Conservation (phyloP, 2,113 vertebrate genomes). For the Lagopus leucura region DNA sequence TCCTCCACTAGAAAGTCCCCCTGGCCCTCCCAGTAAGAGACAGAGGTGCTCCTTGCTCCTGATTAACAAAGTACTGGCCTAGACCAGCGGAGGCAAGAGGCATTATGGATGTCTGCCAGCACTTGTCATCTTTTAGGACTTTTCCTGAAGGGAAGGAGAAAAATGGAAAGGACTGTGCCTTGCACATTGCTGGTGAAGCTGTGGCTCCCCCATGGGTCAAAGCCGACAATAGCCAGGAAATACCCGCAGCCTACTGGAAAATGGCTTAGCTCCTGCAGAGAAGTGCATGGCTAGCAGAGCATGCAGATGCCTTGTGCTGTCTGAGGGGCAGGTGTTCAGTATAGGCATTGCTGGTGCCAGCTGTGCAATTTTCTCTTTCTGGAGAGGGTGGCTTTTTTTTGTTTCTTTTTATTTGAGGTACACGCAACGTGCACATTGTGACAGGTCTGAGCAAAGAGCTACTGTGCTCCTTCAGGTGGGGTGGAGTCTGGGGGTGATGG, state of each 20-base stretch:
- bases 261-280: background rate
- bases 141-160: background rate
- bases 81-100: background rate
- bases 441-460: conserved; percentile 70
- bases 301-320: background rate
- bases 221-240: background rate
- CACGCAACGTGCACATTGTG: conserved; percentile 49
- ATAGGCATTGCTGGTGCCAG: conserved; percentile 65
- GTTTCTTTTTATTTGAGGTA: conserved; percentile 25
- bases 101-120: background rate
- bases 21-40: background rate
- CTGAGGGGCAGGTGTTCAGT: background rate
- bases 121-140: background rate
- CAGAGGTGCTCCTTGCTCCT: background rate
- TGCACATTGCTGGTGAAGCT: background rate
- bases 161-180: background rate
- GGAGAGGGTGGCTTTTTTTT: background rate
- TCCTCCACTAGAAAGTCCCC: background rate
- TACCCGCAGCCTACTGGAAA: background rate
- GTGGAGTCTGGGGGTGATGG: conserved; percentile 1
- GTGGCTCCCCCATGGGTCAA: rapidly evolving
- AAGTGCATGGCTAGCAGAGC: background rate
- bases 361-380: conserved; percentile 34
- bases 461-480: conserved; percentile 40
- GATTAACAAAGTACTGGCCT: background rate